Percentiles rank a stretch among this genome's conserved stretches.
Evolutionary conservation across 2,888 invertebrate genomes (phyloP).

Genomic region (Clostera curtula): DNA sequence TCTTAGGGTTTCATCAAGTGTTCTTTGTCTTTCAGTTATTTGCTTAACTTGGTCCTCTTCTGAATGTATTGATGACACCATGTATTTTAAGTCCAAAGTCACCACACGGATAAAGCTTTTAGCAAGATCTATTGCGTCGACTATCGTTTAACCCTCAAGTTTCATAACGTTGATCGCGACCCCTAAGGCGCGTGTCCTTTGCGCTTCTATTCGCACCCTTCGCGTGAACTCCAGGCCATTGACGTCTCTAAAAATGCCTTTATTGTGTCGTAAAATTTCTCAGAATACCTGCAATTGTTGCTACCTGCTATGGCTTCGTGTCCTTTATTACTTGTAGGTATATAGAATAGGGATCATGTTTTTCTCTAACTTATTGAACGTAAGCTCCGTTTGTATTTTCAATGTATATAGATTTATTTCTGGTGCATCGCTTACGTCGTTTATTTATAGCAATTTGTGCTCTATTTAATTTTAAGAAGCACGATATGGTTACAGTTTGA

Average conservation of each 20-base stretch:
- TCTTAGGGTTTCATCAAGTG: too few relatives aligned
- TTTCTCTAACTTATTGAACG: conserved; percentile 2
- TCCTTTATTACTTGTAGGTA: conserved; percentile 6
- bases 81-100: too few relatives aligned
- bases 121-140: too few relatives aligned
- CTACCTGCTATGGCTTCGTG: conserved; percentile 24
- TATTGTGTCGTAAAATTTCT: conserved; percentile 29
- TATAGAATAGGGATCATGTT: conserved; percentile 6
- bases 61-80: too few relatives aligned
- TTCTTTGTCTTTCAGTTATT: too few relatives aligned
- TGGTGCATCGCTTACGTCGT: too few relatives aligned
- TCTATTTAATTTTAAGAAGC: too few relatives aligned
- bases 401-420: neutral
- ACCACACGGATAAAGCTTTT: too few relatives aligned
- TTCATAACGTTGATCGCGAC: conserved; percentile 36
- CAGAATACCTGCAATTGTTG: conserved; percentile 25
- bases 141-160: too few relatives aligned
- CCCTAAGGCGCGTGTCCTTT: conserved; percentile 34
- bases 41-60: too few relatives aligned
- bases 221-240: conserved; percentile 40
- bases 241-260: conserved; percentile 33
- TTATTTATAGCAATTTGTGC: too few relatives aligned
- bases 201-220: conserved; percentile 37
- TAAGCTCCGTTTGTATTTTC: neutral
- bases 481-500: too few relatives aligned